phyloP scores from a whole-genome alignment of 2,113 vertebrate species.

The Lepus timidus region DNA sequence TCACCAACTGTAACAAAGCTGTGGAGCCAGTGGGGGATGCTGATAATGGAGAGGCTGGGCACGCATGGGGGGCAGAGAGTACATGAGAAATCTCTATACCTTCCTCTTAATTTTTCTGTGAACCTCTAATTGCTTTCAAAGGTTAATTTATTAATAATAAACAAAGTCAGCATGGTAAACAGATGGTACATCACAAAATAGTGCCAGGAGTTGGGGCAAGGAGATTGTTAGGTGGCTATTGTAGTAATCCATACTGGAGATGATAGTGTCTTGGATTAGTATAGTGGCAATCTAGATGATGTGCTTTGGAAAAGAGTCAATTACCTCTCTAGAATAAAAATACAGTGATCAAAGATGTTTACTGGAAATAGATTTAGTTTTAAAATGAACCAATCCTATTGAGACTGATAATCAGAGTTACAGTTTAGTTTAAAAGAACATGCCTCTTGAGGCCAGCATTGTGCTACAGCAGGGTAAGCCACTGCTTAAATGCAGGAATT shows the following conservation, averaged over 20 bases:
- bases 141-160: neutral
- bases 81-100: neutral
- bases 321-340: neutral
- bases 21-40: neutral
- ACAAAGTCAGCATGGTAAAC: neutral
- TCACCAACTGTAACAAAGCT: neutral
- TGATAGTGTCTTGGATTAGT: neutral
- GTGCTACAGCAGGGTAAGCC: too few species aligned
- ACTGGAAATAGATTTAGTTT: neutral
- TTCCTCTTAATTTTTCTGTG: neutral
- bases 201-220: neutral
- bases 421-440: neutral
- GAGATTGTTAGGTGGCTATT: neutral
- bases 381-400: neutral
- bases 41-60: neutral
- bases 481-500: too few species aligned
- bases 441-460: too few species aligned
- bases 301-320: neutral
- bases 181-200: neutral
- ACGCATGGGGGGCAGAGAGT: neutral
- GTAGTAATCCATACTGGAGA: neutral
- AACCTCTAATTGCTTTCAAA: neutral
- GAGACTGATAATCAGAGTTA: slow-evolving; percentile 3
- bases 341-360: neutral
- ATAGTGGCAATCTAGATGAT: too few species aligned